A percentile compares a stretch with the other conserved stretches of the same genome.
Evolutionary conservation across 53 echinoderm and acorn worm species (phyloP).

Genomic region (Holothuria scabra): DNA sequence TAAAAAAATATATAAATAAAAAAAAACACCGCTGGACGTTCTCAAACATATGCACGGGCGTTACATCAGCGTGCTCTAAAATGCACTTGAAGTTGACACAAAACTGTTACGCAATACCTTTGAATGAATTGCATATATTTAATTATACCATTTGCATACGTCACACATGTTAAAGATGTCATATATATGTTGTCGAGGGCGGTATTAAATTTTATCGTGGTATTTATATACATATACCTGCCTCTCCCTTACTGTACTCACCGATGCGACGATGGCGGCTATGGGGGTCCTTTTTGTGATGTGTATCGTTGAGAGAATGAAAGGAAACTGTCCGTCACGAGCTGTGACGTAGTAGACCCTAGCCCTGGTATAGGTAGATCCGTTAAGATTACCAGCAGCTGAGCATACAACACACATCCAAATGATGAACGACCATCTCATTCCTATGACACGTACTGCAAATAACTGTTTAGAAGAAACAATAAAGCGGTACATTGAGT

Average conservation of each 20-base stretch:
- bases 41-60: too few species aligned
- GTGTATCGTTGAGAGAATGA: constrained; percentile 64
- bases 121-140: neutral
- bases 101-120: neutral
- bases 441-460: constrained; percentile 11
- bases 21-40: too few species aligned
- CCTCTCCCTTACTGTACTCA: constrained; percentile 1
- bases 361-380: neutral
- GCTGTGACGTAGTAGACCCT: constrained; percentile 70
- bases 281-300: constrained; percentile 62
- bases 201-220: too few species aligned
- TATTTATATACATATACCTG: neutral
- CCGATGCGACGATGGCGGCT: constrained; percentile 62
- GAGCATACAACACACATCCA: constrained; percentile 27
- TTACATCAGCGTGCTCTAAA: too few species aligned
- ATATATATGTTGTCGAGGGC: neutral
- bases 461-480: neutral
- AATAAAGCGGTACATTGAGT: too few species aligned
- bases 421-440: constrained; percentile 19
- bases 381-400: constrained; percentile 9
- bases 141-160: neutral
- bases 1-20: too few species aligned
- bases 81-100: too few species aligned
- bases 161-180: too few species aligned
- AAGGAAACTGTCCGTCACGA: constrained; percentile 66